Evolutionary conservation across 2,113 vertebrate genomes (phyloP).

Genomic region (Electrona antarctica): DNA sequence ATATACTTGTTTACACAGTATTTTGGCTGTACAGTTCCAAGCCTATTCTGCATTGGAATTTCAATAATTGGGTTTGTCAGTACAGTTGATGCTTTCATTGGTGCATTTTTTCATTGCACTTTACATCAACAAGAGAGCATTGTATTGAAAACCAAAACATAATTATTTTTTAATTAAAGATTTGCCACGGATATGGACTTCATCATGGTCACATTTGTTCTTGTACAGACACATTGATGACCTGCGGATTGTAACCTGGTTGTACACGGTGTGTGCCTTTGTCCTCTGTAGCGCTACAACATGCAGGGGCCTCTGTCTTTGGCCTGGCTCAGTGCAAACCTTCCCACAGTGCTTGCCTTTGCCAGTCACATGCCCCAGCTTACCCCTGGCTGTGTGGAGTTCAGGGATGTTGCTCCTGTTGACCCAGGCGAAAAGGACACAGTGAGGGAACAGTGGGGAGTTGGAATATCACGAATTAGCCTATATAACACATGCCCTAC

Average conservation of each 20-base stretch:
- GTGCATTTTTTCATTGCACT: no score
- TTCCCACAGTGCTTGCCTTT: constrained; percentile 45
- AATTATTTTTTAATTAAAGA: no score
- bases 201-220: no score
- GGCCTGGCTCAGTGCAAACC: constrained; percentile 9
- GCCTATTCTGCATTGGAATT: no score
- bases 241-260: constrained; percentile 13
- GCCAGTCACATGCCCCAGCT: constrained; percentile 71
- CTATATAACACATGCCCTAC: background rate
- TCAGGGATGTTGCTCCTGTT: constrained; percentile 13
- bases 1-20: no score
- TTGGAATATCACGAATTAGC: constrained; percentile 6
- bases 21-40: no score
- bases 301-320: background rate
- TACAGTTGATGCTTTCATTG: no score
- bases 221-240: background rate
- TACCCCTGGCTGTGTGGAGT: constrained; percentile 42
- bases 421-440: constrained; percentile 2
- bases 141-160: no score
- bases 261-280: constrained; percentile 6
- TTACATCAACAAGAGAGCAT: no score
- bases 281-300: background rate
- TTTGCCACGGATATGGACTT: no score
- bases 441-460: background rate
- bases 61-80: no score